Percentiles rank a stretch among this genome's conserved stretches.
Evolutionary conservation across 2,113 vertebrate species (phyloP).

Genomic region (Anhinga anhinga): DNA sequence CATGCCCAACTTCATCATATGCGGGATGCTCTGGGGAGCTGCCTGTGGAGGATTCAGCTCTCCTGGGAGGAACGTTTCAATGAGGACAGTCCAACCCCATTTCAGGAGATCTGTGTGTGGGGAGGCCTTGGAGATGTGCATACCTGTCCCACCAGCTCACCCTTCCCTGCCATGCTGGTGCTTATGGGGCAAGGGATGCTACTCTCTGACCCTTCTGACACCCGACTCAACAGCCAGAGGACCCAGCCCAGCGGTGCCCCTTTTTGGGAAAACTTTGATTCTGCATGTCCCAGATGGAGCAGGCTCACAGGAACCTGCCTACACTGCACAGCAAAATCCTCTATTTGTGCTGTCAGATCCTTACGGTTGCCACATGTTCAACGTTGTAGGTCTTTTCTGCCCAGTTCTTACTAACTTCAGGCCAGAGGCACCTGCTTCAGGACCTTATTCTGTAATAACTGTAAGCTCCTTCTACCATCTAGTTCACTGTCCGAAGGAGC

Average conservation of each 20-base stretch:
- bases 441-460: not conserved
- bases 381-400: not conserved
- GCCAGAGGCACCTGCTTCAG: not conserved
- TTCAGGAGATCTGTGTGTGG: not conserved
- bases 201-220: not conserved
- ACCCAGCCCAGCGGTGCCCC: accelerated
- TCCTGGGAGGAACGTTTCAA: not conserved
- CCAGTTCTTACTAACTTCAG: not conserved
- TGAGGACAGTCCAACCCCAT: not conserved
- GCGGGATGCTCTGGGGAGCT: not conserved
- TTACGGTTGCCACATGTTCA: not conserved
- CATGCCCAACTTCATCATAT: not conserved
- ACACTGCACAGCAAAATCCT: not conserved
- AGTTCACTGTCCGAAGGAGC: not conserved
- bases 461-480: not conserved
- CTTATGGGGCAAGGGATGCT: not conserved
- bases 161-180: not conserved
- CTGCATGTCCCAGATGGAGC: not conserved
- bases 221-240: not conserved
- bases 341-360: not conserved
- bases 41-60: not conserved
- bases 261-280: not conserved
- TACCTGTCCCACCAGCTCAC: not conserved
- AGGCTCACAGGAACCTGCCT: not conserved
- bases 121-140: not conserved